Percentiles rank a stretch among this genome's conserved stretches.
phyloP scores from a whole-genome alignment of 2,113 vertebrate genomes.

The Phrynosoma blainvillii region DNA sequence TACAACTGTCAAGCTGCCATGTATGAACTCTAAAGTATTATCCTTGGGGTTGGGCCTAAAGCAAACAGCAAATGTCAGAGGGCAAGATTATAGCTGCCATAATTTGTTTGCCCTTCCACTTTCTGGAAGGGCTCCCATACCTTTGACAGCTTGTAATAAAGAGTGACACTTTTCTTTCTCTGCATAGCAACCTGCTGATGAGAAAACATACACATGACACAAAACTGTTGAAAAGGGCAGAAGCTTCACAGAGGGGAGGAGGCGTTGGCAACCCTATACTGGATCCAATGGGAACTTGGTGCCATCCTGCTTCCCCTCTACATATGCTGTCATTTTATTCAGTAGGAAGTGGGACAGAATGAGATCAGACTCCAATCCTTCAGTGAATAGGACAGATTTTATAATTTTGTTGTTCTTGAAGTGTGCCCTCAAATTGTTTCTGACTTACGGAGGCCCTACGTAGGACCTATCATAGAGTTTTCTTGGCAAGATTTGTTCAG shows the following conservation, averaged over 20 bases:
- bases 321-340: background rate
- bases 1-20: background rate
- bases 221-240: background rate
- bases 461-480: no score
- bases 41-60: no score
- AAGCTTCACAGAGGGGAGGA: background rate
- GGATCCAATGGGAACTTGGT: background rate
- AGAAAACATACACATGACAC: background rate
- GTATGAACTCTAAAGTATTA: background rate
- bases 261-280: background rate
- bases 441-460: no score
- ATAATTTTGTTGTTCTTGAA: no score
- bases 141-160: background rate
- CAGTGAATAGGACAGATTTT: background rate
- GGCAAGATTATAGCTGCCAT: background rate
- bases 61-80: background rate
- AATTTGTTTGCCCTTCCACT: background rate
- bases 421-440: no score
- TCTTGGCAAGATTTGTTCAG: no score
- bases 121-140: background rate
- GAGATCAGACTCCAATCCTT: background rate
- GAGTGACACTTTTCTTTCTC: background rate
- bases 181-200: background rate
- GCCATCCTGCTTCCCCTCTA: no score
- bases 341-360: no score